These are phyloP conservation scores for Polypedilum vanderplanki DNA, from an alignment of 1,140 invertebrate species.

Conservation along the genomic window DNA sequence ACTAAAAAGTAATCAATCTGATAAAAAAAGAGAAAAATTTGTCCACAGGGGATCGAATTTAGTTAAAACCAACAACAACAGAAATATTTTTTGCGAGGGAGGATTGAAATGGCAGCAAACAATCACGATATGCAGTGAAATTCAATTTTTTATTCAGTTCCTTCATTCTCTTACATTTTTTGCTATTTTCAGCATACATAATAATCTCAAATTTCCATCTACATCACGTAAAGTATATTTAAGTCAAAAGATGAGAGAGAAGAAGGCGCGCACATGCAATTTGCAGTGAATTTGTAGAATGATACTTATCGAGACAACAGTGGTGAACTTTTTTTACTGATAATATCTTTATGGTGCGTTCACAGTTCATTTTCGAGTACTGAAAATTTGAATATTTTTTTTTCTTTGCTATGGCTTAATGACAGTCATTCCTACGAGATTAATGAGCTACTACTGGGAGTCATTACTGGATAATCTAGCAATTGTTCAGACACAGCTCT, in stretches of 20 bases:
- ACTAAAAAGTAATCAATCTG: conserved; percentile 21
- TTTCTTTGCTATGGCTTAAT: too few relatives aligned
- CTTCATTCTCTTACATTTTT: too few relatives aligned
- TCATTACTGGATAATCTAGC: too few relatives aligned
- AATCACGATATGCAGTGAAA: conserved; percentile 3
- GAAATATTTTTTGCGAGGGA: background rate
- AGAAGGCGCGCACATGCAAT: conserved; percentile 23
- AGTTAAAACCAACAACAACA: too few relatives aligned
- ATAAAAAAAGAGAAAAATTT: conserved; percentile 8
- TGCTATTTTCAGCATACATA: background rate
- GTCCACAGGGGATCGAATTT: conserved; percentile 22
- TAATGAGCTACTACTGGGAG: too few relatives aligned
- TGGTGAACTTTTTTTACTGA: too few relatives aligned
- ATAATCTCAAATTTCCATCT: conserved; percentile 6
- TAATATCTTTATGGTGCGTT: background rate
- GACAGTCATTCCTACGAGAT: too few relatives aligned
- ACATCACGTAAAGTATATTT: conserved; percentile 4
- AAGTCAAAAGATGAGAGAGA: background rate
- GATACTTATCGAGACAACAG: background rate
- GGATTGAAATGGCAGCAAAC: background rate
- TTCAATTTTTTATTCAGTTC: conserved; percentile 14
- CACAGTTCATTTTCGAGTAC: background rate
- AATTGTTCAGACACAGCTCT: too few relatives aligned
- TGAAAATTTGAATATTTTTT: background rate
- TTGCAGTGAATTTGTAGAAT: conserved; percentile 23